These are phyloP conservation scores for Cryptoprocta ferox DNA, from an alignment of 2,797 vertebrate species.

Conservation along the genomic window DNA sequence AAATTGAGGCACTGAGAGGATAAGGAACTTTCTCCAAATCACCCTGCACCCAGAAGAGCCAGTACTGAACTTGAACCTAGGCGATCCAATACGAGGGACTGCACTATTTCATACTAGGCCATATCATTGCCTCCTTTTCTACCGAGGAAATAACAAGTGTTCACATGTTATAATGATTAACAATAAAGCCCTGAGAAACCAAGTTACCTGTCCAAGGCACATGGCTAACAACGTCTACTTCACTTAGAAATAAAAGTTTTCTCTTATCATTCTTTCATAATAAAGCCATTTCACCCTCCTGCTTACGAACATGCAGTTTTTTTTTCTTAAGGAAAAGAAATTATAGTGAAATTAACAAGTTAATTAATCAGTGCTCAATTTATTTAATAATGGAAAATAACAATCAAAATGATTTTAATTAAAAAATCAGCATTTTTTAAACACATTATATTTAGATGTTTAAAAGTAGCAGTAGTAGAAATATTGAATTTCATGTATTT, in stretches of 20 bases:
- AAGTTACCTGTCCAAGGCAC: neutral
- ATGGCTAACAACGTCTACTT: neutral
- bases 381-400: neutral
- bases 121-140: neutral
- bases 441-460: neutral
- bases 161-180: neutral
- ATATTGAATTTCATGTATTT: neutral
- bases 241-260: neutral
- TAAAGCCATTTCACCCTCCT: neutral
- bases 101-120: rapidly evolving
- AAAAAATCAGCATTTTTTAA: neutral
- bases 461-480: neutral
- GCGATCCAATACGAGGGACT: neutral
- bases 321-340: neutral
- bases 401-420: neutral
- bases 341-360: neutral
- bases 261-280: neutral
- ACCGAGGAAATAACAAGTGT: neutral
- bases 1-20: neutral
- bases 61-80: neutral
- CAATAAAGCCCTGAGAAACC: neutral
- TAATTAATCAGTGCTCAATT: neutral
- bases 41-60: neutral
- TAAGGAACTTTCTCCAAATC: neutral
- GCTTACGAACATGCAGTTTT: neutral